Conservation (phyloP, 1,140 invertebrate species). For the Drosophila pseudoobscura region DNA sequence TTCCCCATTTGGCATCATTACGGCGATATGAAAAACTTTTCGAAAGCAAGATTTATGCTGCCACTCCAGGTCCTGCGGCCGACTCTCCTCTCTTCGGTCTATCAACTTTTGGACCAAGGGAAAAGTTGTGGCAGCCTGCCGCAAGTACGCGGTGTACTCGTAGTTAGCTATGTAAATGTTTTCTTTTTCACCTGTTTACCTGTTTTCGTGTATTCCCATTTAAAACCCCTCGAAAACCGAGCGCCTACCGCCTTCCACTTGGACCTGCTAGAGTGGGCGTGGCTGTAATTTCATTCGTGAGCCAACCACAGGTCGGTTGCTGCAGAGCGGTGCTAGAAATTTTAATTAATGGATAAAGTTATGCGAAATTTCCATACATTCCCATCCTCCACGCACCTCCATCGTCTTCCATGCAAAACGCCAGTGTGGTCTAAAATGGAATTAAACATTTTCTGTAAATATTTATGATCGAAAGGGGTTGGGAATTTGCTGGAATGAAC, state of each 20-base stretch:
- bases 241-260: neutral
- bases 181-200: constrained; percentile 64
- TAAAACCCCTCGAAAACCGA: constrained; percentile 51
- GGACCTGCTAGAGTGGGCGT: constrained; percentile 19
- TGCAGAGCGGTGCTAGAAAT: constrained; percentile 59
- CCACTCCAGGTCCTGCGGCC: constrained; percentile 9
- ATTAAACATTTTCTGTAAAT: constrained; percentile 51
- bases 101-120: constrained; percentile 25
- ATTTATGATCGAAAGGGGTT: constrained; percentile 37
- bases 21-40: constrained; percentile 56
- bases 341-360: constrained; percentile 82
- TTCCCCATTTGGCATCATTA: constrained; percentile 64
- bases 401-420: no score
- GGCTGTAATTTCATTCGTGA: constrained; percentile 45
- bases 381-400: constrained; percentile 4
- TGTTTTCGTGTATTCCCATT: constrained; percentile 81
- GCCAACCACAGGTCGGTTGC: constrained; percentile 58
- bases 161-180: constrained; percentile 76
- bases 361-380: constrained; percentile 48
- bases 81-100: neutral
- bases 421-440: constrained; percentile 9
- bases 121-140: constrained; percentile 44
- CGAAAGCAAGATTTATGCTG: constrained; percentile 70
- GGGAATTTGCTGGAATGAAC: constrained; percentile 11
- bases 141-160: constrained; percentile 45